Evolutionary conservation across 2,113 vertebrate genomes (phyloP).

Genomic region (Pagrus major): DNA sequence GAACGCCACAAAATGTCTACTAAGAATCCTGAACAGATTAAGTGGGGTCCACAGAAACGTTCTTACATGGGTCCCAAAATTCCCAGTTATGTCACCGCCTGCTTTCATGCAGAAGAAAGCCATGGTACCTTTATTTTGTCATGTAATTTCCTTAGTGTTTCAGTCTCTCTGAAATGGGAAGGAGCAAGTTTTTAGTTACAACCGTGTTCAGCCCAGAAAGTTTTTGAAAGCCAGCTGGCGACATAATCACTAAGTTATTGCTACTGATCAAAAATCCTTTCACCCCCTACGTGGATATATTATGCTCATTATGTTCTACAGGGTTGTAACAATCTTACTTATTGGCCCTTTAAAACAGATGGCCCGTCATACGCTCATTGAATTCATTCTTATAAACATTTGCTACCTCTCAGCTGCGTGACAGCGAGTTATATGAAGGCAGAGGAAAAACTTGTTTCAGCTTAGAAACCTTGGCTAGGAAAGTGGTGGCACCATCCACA

Average conservation of each 20-base stretch:
- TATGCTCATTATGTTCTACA: slow-evolving; percentile 27
- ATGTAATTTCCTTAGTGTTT: neutral
- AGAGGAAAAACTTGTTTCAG: slow-evolving; percentile 55
- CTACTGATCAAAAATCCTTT: slow-evolving; percentile 23
- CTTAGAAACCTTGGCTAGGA: slow-evolving; percentile 52
- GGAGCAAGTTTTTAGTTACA: neutral
- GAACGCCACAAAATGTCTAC: neutral
- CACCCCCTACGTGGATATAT: slow-evolving; percentile 17
- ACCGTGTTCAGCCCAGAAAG: slow-evolving; percentile 4
- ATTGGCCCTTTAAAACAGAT: slow-evolving; percentile 64
- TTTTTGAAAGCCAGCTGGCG: slow-evolving; percentile 24
- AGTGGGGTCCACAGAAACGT: neutral
- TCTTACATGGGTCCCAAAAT: neutral
- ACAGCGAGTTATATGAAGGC: slow-evolving; percentile 33
- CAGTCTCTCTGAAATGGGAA: neutral
- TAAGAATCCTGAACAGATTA: neutral
- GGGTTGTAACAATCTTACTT: slow-evolving; percentile 40
- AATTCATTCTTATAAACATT: slow-evolving; percentile 56
- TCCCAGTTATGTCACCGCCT: neutral
- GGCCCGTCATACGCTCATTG: slow-evolving; percentile 56
- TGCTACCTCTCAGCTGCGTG: slow-evolving; percentile 51
- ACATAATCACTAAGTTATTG: slow-evolving; percentile 11
- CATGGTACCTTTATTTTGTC: neutral
- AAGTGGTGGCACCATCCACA: slow-evolving; percentile 41
- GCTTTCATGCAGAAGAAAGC: neutral